Percentiles rank a stretch among this genome's conserved stretches.
These are phyloP conservation scores for Campoplex nolae DNA, from an alignment of 2,888 invertebrate species.

Conservation along the genomic window DNA sequence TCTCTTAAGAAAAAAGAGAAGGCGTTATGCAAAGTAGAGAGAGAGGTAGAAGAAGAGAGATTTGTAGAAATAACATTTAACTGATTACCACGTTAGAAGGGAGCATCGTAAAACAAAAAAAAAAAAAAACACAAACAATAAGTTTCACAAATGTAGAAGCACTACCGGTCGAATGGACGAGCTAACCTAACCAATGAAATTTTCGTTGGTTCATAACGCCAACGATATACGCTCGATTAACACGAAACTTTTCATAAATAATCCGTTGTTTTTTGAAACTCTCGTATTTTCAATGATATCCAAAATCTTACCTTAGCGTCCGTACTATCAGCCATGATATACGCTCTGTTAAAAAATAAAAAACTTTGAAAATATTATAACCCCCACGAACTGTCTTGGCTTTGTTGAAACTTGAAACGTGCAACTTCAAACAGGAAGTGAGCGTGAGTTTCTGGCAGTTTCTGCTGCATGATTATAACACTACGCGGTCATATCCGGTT, in stretches of 20 bases:
- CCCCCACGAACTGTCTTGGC: constrained; percentile 72
- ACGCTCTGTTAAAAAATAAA: constrained; percentile 73
- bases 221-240: constrained; percentile 7
- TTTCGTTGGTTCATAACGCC: constrained; percentile 31
- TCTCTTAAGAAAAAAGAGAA: not conserved
- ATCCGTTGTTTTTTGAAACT: not conserved
- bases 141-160: constrained; percentile 55
- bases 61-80: constrained; percentile 27
- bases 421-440: constrained; percentile 81
- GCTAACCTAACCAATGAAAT: constrained; percentile 70
- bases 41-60: not conserved
- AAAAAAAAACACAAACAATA: constrained; percentile 68
- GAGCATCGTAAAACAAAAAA: constrained; percentile 66
- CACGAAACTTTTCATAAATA: not conserved
- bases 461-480: not conserved
- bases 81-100: constrained; percentile 73
- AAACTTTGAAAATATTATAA: constrained; percentile 77
- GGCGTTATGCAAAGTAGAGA: not conserved
- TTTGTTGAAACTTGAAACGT: constrained; percentile 80
- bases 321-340: constrained; percentile 78
- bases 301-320: constrained; percentile 75
- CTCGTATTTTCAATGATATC: not conserved
- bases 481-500: constrained; percentile 51
- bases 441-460: not conserved
- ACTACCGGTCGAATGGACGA: constrained; percentile 72